A percentile compares a stretch with the other conserved stretches of the same genome.
Evolutionary conservation across 2,888 invertebrate species (phyloP).

Genomic region (Beris chalybata): DNA sequence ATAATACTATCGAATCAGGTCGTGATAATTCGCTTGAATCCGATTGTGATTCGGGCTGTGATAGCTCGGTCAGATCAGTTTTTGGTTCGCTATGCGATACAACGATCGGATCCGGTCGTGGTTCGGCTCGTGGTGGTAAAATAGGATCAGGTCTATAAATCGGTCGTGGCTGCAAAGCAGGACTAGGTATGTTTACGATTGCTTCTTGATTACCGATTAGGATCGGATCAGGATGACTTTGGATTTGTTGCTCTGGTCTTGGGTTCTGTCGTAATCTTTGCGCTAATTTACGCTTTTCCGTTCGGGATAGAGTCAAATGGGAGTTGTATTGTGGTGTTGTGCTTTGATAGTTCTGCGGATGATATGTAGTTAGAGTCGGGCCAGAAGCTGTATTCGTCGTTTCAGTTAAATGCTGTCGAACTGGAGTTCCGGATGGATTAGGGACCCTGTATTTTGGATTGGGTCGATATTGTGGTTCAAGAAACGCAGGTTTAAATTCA

Average conservation of each 20-base stretch:
- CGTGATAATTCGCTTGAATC: background rate
- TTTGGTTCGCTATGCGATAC: background rate
- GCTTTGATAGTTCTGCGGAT: constrained; percentile 32
- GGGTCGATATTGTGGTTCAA: constrained; percentile 17
- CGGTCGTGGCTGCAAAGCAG: background rate
- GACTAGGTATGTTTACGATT: background rate
- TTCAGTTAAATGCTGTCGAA: constrained; percentile 39
- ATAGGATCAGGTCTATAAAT: background rate
- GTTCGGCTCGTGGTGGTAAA: constrained; percentile 3
- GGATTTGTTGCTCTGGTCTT: background rate
- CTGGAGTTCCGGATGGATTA: constrained; percentile 28
- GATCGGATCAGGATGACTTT: background rate
- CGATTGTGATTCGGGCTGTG: background rate
- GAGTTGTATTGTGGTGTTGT: constrained; percentile 32
- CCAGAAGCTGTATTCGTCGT: constrained; percentile 36
- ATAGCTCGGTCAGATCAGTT: background rate
- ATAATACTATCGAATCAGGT: too few relatives aligned
- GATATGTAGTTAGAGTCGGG: constrained; percentile 34
- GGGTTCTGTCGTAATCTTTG: constrained; percentile 22
- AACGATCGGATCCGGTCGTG: background rate
- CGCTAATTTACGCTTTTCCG: constrained; percentile 29
- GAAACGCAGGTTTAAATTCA: background rate
- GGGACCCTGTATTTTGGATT: constrained; percentile 14
- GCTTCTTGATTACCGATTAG: too few relatives aligned
- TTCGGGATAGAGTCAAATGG: background rate